A percentile compares a stretch with the other conserved stretches of the same genome.
These are phyloP conservation scores for Girardinus metallicus DNA, from an alignment of 2,797 vertebrate genomes.

Conservation along the genomic window DNA sequence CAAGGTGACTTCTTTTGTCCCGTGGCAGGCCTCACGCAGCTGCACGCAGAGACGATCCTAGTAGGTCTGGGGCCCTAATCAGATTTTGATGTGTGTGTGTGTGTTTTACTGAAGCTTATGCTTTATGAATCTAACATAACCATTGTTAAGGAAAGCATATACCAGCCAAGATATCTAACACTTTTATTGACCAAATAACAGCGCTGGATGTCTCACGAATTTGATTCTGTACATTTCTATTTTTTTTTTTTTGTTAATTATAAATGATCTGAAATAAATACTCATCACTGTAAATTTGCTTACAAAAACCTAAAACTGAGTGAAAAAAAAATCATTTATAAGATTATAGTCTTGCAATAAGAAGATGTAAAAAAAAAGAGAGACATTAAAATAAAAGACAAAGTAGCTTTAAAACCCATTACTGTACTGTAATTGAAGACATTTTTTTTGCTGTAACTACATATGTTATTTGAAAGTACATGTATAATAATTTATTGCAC, in stretches of 20 bases:
- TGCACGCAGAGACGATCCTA: neutral
- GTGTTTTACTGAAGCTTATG: neutral
- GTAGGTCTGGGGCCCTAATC: neutral
- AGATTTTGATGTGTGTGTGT: neutral
- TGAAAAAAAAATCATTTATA: neutral
- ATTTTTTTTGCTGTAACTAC: neutral
- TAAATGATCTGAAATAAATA: neutral
- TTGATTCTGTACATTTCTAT: neutral
- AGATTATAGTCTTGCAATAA: neutral
- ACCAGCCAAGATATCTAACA: neutral
- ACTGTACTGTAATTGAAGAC: neutral
- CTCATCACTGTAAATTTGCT: neutral
- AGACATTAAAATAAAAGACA: neutral
- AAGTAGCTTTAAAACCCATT: neutral
- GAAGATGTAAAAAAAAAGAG: neutral
- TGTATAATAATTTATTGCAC: neutral
- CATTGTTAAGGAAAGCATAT: neutral
- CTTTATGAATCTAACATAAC: neutral
- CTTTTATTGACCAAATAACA: neutral
- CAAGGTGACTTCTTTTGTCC: constrained; percentile 64
- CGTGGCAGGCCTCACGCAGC: neutral
- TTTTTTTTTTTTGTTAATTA: neutral
- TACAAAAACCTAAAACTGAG: neutral
- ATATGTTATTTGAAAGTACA: neutral
- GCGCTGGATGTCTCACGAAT: neutral